phyloP scores from a whole-genome alignment of 2,113 vertebrate species.

The Strix uralensis region DNA sequence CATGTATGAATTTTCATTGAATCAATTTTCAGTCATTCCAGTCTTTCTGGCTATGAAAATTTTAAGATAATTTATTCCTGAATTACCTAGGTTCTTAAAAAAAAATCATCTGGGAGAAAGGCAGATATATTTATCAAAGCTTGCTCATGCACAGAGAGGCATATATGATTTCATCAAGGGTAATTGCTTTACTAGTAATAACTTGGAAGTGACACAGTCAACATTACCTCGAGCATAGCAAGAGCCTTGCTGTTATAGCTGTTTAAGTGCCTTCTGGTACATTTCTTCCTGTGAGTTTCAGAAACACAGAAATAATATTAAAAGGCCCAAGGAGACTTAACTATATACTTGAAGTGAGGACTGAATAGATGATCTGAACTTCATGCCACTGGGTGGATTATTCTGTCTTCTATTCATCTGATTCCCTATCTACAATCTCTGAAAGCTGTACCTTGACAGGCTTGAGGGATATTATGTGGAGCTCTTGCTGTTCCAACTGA shows the following conservation, averaged over 20 bases:
- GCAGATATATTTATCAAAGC: not conserved
- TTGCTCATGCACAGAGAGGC: not conserved
- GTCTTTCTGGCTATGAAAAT: not conserved
- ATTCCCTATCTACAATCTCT: not conserved
- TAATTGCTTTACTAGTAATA: not conserved
- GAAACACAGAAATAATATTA: not conserved
- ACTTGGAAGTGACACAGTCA: not conserved
- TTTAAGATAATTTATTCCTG: not conserved
- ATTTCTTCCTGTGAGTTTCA: not conserved
- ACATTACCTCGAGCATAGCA: not conserved
- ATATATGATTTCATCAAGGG: not conserved
- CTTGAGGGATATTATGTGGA: not conserved
- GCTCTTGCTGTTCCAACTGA: slow-evolving; percentile 24
- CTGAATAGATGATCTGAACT: slow-evolving; percentile 8
- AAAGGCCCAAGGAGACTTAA: not conserved
- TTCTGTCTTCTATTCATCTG: slow-evolving; percentile 6
- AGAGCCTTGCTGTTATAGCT: not conserved
- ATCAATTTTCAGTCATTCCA: not conserved
- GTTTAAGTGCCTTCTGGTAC: not conserved
- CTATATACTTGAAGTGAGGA: not conserved
- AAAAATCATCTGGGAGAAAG: not conserved
- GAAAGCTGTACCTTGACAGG: not conserved
- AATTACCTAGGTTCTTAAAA: not conserved
- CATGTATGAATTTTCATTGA: not conserved
- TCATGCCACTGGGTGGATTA: not conserved